phyloP scores from a whole-genome alignment of 92 coral and sea anemone genomes.

The Epizoanthus ramosus region DNA sequence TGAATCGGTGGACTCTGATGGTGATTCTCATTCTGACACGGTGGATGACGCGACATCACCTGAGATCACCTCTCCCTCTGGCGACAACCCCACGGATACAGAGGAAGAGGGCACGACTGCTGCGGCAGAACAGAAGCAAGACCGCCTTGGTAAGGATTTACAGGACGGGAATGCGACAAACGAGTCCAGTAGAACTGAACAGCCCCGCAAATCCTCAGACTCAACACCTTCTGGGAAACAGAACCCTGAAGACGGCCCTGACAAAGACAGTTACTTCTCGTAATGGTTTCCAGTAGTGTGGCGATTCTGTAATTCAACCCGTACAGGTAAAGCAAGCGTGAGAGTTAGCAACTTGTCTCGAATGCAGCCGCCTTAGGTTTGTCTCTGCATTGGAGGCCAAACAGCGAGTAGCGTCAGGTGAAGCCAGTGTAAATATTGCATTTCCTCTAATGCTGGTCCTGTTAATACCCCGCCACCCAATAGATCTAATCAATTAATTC shows the following conservation, averaged over 20 bases:
- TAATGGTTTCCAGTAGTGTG: background rate
- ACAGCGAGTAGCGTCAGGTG: too few species aligned
- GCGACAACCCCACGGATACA: background rate
- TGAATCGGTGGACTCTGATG: background rate
- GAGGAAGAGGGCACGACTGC: background rate
- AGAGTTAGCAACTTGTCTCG: background rate
- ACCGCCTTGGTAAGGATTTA: background rate
- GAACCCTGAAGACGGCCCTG: background rate
- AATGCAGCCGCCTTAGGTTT: too few species aligned
- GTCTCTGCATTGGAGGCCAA: too few species aligned
- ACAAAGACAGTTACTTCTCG: slow-evolving; percentile 18
- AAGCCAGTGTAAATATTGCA: too few species aligned
- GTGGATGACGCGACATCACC: slow-evolving; percentile 1
- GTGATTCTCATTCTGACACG: background rate
- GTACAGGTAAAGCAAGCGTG: background rate
- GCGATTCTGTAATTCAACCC: background rate
- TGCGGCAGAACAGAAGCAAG: background rate
- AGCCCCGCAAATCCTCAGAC: slow-evolving; percentile 1
- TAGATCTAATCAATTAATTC: too few species aligned
- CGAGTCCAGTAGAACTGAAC: slow-evolving; percentile 12
- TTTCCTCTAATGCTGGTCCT: too few species aligned
- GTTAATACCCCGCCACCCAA: too few species aligned
- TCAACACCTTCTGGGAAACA: slow-evolving; percentile 4
- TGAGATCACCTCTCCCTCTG: slow-evolving; percentile 3
- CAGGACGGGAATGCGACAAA: background rate